Evolutionary conservation across 2,797 vertebrate species (phyloP).

Genomic region (Mycteria americana): DNA sequence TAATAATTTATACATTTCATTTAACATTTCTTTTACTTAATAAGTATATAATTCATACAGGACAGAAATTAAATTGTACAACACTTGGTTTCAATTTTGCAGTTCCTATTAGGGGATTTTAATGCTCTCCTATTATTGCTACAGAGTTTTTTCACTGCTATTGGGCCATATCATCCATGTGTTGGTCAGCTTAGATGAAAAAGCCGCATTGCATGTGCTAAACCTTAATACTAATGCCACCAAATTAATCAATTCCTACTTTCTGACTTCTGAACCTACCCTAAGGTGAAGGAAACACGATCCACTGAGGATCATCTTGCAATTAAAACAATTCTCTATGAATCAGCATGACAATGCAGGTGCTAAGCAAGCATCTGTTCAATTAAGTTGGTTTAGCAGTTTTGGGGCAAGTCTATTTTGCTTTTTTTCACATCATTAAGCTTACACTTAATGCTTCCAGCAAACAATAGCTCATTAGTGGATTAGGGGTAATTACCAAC

Average conservation of each 20-base stretch:
- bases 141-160: background rate
- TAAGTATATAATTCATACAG: slow-evolving; percentile 21
- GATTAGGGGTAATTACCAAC: slow-evolving; percentile 85
- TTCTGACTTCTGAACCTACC: slow-evolving; percentile 59
- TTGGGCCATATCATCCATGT: background rate
- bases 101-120: slow-evolving; percentile 30
- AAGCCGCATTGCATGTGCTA: background rate
- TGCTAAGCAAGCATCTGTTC: slow-evolving; percentile 70
- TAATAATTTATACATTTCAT: slow-evolving; percentile 55
- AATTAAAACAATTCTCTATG: slow-evolving; percentile 73
- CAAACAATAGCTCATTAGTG: slow-evolving; percentile 86
- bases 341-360: slow-evolving; percentile 74
- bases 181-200: slow-evolving; percentile 1
- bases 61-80: slow-evolving; percentile 28
- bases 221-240: slow-evolving; percentile 38
- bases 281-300: slow-evolving; percentile 66
- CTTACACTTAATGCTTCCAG: slow-evolving; percentile 75
- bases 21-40: slow-evolving; percentile 32
- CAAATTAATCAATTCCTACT: slow-evolving; percentile 61
- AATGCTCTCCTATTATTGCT: slow-evolving; percentile 14
- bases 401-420: slow-evolving; percentile 45
- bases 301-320: slow-evolving; percentile 67
- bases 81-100: slow-evolving; percentile 56
- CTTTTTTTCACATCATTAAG: slow-evolving; percentile 75
- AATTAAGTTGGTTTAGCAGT: slow-evolving; percentile 68